These are phyloP conservation scores for Gallinago undulata DNA, from an alignment of 2,113 vertebrate species.

Conservation along the genomic window DNA sequence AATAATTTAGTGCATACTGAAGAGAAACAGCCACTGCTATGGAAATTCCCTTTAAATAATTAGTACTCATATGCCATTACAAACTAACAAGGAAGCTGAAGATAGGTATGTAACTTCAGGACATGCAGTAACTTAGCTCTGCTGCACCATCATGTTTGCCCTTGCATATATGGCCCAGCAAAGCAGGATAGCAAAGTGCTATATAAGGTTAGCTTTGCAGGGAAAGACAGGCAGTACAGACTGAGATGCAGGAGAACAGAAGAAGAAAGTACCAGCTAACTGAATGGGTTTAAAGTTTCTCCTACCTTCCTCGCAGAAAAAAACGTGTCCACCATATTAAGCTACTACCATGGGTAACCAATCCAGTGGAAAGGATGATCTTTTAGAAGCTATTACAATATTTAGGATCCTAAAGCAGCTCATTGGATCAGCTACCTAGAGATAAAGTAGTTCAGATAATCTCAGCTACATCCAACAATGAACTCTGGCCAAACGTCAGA, in stretches of 20 bases:
- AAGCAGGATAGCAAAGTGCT: not conserved
- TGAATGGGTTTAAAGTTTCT: not conserved
- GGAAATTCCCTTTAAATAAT: not conserved
- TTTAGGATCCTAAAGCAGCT: conserved; percentile 44
- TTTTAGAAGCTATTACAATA: not conserved
- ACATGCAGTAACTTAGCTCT: not conserved
- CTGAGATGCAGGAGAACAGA: not conserved
- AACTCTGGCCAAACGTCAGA: conserved; percentile 28
- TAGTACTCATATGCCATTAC: not conserved
- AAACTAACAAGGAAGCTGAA: not conserved
- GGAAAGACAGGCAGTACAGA: not conserved
- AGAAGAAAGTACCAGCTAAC: not conserved
- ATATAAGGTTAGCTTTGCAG: not conserved
- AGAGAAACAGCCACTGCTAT: not conserved
- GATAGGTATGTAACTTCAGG: not conserved
- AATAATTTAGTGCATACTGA: not conserved
- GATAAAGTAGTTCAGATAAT: conserved; percentile 45
- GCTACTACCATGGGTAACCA: not conserved
- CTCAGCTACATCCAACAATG: not conserved
- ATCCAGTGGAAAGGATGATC: not conserved
- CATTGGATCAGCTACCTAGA: conserved; percentile 6
- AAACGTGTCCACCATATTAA: not conserved
- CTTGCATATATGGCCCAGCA: not conserved
- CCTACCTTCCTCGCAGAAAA: not conserved
- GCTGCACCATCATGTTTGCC: not conserved